A percentile compares a stretch with the other conserved stretches of the same genome.
These are phyloP conservation scores for Synergus gifuensis DNA, from an alignment of 2,888 invertebrate species.

Conservation along the genomic window DNA sequence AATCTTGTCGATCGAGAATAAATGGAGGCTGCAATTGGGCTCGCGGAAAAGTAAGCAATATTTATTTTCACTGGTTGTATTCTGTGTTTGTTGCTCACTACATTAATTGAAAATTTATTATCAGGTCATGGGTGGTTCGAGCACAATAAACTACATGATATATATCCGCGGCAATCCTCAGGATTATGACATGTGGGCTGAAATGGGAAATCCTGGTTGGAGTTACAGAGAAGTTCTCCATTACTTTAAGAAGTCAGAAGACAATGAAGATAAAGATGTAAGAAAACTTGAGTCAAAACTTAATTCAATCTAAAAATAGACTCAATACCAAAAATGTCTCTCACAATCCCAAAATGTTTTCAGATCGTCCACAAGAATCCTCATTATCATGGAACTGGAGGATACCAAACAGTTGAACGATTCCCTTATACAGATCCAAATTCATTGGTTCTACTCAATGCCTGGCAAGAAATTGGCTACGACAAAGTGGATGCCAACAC, in stretches of 20 bases:
- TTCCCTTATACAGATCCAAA: slow-evolving; percentile 83
- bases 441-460: slow-evolving; percentile 80
- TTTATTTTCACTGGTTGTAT: slow-evolving; percentile 26
- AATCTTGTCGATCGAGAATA: slow-evolving; percentile 81
- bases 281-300: slow-evolving; percentile 40
- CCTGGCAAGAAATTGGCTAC: slow-evolving; percentile 83
- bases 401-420: slow-evolving; percentile 83
- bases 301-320: not conserved
- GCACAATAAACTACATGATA: slow-evolving; percentile 82
- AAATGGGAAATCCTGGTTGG: slow-evolving; percentile 80
- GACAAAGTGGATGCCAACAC: slow-evolving; percentile 81
- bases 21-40: slow-evolving; percentile 83
- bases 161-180: slow-evolving; percentile 80
- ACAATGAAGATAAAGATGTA: slow-evolving; percentile 71
- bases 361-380: slow-evolving; percentile 74
- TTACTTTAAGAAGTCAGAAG: slow-evolving; percentile 80
- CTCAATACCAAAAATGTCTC: not conserved
- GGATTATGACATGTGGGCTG: slow-evolving; percentile 81
- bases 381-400: slow-evolving; percentile 81
- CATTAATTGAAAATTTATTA: not conserved
- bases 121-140: slow-evolving; percentile 81
- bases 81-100: not conserved
- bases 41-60: slow-evolving; percentile 80
- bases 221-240: slow-evolving; percentile 78
- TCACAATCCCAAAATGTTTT: slow-evolving; percentile 36